phyloP scores from a whole-genome alignment of 2,888 invertebrate genomes.

The Apodemia hepburni region DNA sequence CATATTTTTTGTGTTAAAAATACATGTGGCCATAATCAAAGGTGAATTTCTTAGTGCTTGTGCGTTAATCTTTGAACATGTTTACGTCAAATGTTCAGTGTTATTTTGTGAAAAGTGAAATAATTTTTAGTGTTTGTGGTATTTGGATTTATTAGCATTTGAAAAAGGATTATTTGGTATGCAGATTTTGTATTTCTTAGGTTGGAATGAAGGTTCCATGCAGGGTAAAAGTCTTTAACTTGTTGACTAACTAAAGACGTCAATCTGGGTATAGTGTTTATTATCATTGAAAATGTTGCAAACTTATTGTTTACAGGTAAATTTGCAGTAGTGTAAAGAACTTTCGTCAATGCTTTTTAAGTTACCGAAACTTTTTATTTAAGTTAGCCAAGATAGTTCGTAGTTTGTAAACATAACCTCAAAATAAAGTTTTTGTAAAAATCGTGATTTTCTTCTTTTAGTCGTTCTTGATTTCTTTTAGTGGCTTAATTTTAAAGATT shows the following conservation, averaged over 20 bases:
- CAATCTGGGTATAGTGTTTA: constrained; percentile 1
- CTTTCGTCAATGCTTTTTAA: not conserved
- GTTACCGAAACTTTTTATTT: not conserved
- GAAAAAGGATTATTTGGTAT: constrained; percentile 43
- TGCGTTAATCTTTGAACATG: constrained; percentile 49
- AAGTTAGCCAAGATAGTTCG: constrained; percentile 17
- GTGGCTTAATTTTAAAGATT: not conserved
- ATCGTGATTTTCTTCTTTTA: not conserved
- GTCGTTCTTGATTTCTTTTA: not conserved
- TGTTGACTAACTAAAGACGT: constrained; percentile 11
- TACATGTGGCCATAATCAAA: constrained; percentile 28
- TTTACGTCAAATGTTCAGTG: constrained; percentile 64
- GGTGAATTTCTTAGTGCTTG: constrained; percentile 31
- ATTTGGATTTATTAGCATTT: constrained; percentile 38
- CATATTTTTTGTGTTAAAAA: constrained; percentile 16
- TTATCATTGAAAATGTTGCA: not conserved
- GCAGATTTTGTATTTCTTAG: constrained; percentile 39
- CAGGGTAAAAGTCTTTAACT: constrained; percentile 44
- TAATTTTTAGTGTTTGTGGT: constrained; percentile 42
- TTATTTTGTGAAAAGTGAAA: constrained; percentile 47
- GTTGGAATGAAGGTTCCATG: constrained; percentile 24
- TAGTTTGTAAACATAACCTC: constrained; percentile 75
- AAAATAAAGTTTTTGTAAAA: constrained; percentile 35
- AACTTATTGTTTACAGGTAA: not conserved
- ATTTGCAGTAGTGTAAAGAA: not conserved